phyloP scores from a whole-genome alignment of 1,140 invertebrate species.

The Drosophila suzukii region DNA sequence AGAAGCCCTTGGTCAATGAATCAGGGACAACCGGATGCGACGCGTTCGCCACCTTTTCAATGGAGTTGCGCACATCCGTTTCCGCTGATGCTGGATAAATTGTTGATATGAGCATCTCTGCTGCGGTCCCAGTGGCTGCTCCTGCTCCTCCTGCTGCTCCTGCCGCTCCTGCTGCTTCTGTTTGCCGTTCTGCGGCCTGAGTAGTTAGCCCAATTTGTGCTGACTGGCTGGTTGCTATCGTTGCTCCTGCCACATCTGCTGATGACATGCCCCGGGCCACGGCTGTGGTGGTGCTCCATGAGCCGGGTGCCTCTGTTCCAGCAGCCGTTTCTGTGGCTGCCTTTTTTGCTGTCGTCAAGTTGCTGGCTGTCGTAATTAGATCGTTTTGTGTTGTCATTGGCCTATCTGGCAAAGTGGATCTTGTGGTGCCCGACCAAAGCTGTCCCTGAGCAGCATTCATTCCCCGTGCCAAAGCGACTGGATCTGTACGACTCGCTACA shows the following conservation, averaged over 20 bases:
- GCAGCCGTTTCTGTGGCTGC: slow-evolving; percentile 34
- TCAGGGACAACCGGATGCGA: slow-evolving; percentile 61
- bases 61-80: slow-evolving; percentile 73
- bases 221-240: slow-evolving; percentile 50
- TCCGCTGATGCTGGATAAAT: slow-evolving; percentile 61
- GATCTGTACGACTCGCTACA: slow-evolving; percentile 1
- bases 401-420: slow-evolving; percentile 76
- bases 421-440: slow-evolving; percentile 54
- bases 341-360: slow-evolving; percentile 64
- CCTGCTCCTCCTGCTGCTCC: slow-evolving; percentile 13
- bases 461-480: background rate
- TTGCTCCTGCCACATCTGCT: slow-evolving; percentile 50
- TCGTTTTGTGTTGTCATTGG: slow-evolving; percentile 81
- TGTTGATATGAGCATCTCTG: slow-evolving; percentile 67
- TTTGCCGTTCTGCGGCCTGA: slow-evolving; percentile 41
- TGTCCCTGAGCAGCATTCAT: slow-evolving; percentile 11
- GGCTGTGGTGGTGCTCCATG: slow-evolving; percentile 28
- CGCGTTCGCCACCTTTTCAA: slow-evolving; percentile 29
- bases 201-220: slow-evolving; percentile 74
- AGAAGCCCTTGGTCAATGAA: slow-evolving; percentile 79
- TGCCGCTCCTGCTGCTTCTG: slow-evolving; percentile 16
- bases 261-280: slow-evolving; percentile 58
- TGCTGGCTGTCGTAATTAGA: slow-evolving; percentile 78
- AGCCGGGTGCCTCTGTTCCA: slow-evolving; percentile 19
- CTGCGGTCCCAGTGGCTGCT: slow-evolving; percentile 8